Percentiles rank a stretch among this genome's conserved stretches.
These are phyloP conservation scores for Triplophysa dalaica DNA, from an alignment of 2,113 vertebrate genomes.

Conservation along the genomic window DNA sequence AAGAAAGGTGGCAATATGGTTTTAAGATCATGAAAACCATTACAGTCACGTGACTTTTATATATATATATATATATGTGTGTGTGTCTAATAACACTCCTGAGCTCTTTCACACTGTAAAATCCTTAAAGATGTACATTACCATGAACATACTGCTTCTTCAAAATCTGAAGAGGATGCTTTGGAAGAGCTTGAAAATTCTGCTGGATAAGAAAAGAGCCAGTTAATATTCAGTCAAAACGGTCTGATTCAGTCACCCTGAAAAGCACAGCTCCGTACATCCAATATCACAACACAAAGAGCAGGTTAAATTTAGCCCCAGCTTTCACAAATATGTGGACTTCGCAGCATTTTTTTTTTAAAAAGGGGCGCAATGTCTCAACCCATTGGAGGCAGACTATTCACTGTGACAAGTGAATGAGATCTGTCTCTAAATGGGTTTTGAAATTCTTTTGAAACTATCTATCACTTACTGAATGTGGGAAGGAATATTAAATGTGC, in stretches of 20 bases:
- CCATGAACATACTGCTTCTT: constrained; percentile 66
- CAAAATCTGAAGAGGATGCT: constrained; percentile 68
- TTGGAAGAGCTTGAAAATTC: constrained; percentile 76
- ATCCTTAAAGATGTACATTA: constrained; percentile 47
- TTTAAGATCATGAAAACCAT: too few species aligned
- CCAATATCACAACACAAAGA: constrained; percentile 17
- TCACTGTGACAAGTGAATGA: neutral
- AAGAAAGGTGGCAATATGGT: too few species aligned
- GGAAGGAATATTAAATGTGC: neutral
- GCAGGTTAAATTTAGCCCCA: neutral
- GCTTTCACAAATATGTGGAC: constrained; percentile 23
- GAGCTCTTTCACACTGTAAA: neutral
- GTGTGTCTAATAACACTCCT: neutral
- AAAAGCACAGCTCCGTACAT: neutral
- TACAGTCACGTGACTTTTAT: too few species aligned
- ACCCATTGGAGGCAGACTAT: neutral
- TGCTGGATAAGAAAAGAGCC: constrained; percentile 40
- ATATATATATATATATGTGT: neutral
- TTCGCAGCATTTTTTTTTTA: neutral
- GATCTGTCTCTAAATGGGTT: neutral
- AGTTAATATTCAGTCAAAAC: constrained; percentile 9
- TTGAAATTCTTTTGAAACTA: neutral
- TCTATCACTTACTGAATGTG: neutral
- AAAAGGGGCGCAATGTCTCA: neutral
- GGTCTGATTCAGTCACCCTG: neutral